phyloP scores from a whole-genome alignment of 2,113 vertebrate genomes.

The Passer domesticus region DNA sequence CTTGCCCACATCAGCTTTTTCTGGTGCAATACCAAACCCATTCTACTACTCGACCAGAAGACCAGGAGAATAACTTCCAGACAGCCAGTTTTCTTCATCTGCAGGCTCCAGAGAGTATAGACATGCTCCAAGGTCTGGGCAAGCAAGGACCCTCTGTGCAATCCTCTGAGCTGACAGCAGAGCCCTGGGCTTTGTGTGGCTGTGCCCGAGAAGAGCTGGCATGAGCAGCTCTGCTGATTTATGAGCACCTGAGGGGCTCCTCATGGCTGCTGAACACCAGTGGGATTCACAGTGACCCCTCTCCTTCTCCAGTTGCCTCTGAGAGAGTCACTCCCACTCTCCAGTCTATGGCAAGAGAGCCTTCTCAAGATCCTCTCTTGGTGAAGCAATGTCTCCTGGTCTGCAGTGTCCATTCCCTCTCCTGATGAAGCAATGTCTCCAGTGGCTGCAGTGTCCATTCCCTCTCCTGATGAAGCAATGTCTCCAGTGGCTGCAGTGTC shows the following conservation, averaged over 20 bases:
- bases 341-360: neutral
- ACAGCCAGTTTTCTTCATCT: neutral
- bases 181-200: neutral
- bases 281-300: neutral
- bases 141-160: neutral
- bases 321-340: accelerated
- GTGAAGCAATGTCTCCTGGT: neutral
- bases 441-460: neutral
- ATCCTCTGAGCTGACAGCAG: neutral
- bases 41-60: neutral
- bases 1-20: accelerated
- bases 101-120: accelerated
- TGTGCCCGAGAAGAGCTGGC: accelerated
- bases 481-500: neutral
- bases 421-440: neutral
- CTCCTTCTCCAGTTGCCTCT: neutral
- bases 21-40: neutral
- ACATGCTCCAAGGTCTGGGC: neutral
- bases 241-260: accelerated
- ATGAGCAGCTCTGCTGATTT: too few relatives aligned
- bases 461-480: neutral
- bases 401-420: neutral
- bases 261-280: accelerated
- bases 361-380: neutral
- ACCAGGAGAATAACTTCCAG: neutral